Percentiles rank a stretch among this genome's conserved stretches.
These are phyloP conservation scores for Mormyrus proboscirostris DNA, from an alignment of 2,797 vertebrate species.

Conservation along the genomic window DNA sequence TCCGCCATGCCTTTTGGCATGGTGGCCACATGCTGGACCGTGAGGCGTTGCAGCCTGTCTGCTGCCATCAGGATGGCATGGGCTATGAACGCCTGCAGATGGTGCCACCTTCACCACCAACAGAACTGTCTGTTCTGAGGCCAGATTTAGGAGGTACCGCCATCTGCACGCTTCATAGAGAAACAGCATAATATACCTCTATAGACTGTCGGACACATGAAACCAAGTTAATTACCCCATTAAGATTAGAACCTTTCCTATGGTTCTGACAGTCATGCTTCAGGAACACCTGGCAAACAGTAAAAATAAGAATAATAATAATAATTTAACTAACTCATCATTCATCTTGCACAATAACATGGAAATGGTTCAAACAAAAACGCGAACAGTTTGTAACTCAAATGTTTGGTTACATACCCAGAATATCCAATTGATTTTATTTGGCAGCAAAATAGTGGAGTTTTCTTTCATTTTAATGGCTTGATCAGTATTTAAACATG, in stretches of 20 bases:
- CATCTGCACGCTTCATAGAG: neutral
- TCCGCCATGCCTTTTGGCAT: neutral
- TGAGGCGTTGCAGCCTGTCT: neutral
- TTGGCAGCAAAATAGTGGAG: neutral
- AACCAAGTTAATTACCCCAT: neutral
- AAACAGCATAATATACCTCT: neutral
- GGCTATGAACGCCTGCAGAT: neutral
- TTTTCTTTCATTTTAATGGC: neutral
- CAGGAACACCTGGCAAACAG: neutral
- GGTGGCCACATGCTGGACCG: neutral
- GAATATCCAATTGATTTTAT: neutral
- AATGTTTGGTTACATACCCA: neutral
- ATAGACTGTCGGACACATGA: neutral
- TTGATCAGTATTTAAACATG: neutral
- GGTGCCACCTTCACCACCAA: neutral
- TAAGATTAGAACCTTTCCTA: neutral
- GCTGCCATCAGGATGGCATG: neutral
- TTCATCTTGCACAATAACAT: neutral
- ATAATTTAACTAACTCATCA: neutral
- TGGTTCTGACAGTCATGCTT: constrained; percentile 43
- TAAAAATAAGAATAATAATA: neutral
- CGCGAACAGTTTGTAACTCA: neutral
- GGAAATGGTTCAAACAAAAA: neutral
- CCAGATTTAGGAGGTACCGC: neutral
- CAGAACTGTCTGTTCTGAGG: neutral